phyloP scores from a whole-genome alignment of 1,140 invertebrate species.

The Drosophila ficusphila region DNA sequence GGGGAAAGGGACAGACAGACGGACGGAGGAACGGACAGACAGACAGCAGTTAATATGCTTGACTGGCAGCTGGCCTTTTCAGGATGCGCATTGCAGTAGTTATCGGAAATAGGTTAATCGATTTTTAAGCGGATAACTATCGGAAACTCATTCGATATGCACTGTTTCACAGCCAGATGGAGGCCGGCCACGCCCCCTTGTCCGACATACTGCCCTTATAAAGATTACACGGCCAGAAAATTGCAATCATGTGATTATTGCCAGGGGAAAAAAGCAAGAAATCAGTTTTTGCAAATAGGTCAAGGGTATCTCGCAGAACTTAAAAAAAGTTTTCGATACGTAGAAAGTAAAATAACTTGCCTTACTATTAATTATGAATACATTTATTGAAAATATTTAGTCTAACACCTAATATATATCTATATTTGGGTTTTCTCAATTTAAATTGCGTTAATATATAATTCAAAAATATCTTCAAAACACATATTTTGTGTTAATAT shows the following conservation, averaged over 20 bases:
- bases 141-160: constrained; percentile 83
- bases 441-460: too few species aligned
- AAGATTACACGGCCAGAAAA: constrained; percentile 3
- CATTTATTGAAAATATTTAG: too few species aligned
- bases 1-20: neutral
- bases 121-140: constrained; percentile 83
- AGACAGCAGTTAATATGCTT: constrained; percentile 70
- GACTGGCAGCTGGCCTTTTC: constrained; percentile 59
- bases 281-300: too few species aligned
- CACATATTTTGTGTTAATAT: too few species aligned
- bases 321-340: too few species aligned
- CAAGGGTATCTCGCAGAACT: too few species aligned
- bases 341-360: too few species aligned
- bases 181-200: neutral
- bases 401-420: too few species aligned
- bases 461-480: too few species aligned
- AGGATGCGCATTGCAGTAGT: constrained; percentile 82
- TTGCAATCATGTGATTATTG: neutral
- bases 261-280: too few species aligned
- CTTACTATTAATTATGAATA: too few species aligned
- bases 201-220: neutral
- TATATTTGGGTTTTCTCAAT: too few species aligned
- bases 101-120: constrained; percentile 84
- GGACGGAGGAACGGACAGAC: constrained; percentile 17
- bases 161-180: constrained; percentile 65